These are phyloP conservation scores for Pseudomyrmex gracilis DNA, from an alignment of 1,140 invertebrate genomes.

Conservation along the genomic window DNA sequence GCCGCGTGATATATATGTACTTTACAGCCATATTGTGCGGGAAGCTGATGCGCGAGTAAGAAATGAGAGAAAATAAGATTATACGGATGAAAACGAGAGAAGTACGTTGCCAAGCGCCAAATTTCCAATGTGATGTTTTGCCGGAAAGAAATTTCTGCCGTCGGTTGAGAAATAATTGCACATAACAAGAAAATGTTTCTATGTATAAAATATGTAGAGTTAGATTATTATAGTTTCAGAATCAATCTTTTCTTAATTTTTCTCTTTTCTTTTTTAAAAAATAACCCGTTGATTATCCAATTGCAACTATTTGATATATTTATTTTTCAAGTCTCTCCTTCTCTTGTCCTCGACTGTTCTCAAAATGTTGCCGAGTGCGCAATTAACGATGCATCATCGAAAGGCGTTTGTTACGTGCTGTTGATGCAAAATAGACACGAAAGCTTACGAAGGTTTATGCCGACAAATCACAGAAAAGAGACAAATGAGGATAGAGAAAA, in stretches of 20 bases:
- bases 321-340: conserved; percentile 57
- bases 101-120: conserved; percentile 3
- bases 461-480: neutral
- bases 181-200: conserved; percentile 12
- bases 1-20: conserved; percentile 30
- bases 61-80: conserved; percentile 54
- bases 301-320: conserved; percentile 62
- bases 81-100: neutral
- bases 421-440: conserved; percentile 37
- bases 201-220: neutral
- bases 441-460: conserved; percentile 50
- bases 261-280: conserved; percentile 15
- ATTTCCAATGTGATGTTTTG: conserved; percentile 29
- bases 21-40: conserved; percentile 12
- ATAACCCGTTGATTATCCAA: conserved; percentile 48
- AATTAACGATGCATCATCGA: conserved; percentile 58
- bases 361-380: conserved; percentile 50
- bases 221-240: too few relatives aligned
- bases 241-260: too few relatives aligned
- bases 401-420: conserved; percentile 22
- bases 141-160: neutral
- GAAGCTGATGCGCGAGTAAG: conserved; percentile 31
- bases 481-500: neutral
- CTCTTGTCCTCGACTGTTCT: conserved; percentile 36
- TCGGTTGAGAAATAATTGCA: neutral